These are phyloP conservation scores for Psilopsiagon aymara DNA, from an alignment of 2,113 vertebrate species.

Conservation along the genomic window DNA sequence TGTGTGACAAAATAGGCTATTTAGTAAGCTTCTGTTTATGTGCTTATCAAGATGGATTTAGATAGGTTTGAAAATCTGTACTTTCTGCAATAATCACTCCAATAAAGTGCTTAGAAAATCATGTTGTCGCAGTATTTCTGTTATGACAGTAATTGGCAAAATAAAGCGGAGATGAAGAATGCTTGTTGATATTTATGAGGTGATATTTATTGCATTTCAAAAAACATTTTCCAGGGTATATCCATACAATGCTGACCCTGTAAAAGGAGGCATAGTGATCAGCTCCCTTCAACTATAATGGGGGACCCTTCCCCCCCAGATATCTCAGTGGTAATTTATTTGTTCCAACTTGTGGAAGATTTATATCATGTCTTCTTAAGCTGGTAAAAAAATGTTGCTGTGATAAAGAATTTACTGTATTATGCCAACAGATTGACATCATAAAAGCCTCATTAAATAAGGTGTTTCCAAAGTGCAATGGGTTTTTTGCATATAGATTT, in stretches of 20 bases:
- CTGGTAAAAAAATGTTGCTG: not conserved
- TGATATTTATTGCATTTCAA: not conserved
- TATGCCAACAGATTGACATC: not conserved
- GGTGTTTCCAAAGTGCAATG: not conserved
- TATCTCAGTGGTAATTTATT: not conserved
- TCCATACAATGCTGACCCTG: not conserved
- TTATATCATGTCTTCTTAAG: not conserved
- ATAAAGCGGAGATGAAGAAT: not conserved
- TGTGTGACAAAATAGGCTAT: not conserved
- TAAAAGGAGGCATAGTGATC: not conserved
- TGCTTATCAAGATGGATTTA: not conserved
- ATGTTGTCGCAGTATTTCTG: not conserved
- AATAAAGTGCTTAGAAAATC: not conserved
- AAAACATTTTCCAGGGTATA: not conserved
- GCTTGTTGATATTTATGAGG: not conserved
- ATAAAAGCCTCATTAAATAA: not conserved
- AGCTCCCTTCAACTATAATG: not conserved
- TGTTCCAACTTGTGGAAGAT: not conserved
- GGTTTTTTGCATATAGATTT: not conserved
- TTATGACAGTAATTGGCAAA: not conserved
- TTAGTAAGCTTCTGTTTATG: not conserved
- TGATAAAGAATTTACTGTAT: not conserved
- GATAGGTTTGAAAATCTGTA: not conserved
- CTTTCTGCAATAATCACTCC: not conserved
- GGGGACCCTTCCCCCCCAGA: not conserved